Percentiles rank a stretch among this genome's conserved stretches.
Evolutionary conservation across 2,113 vertebrate genomes (phyloP).

Genomic region (Pseudorasbora parva): DNA sequence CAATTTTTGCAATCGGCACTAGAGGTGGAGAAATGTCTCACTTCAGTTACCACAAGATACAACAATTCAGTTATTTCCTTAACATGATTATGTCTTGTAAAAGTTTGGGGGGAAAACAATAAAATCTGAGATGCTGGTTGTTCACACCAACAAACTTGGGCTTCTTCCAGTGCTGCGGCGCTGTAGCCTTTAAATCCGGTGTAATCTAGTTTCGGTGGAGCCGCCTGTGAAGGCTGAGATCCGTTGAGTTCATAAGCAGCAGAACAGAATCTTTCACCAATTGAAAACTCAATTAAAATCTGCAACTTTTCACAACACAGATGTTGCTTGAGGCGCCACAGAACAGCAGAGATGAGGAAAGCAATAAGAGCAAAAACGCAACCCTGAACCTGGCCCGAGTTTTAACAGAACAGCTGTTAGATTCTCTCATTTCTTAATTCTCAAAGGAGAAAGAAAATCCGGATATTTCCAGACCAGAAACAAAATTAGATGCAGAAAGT

Average conservation of each 20-base stretch:
- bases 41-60: background rate
- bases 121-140: slow-evolving; percentile 14
- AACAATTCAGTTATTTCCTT: slow-evolving; percentile 1
- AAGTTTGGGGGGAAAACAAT: slow-evolving; percentile 7
- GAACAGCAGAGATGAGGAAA: slow-evolving; percentile 34
- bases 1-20: background rate
- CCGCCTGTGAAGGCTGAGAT: slow-evolving; percentile 51
- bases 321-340: slow-evolving; percentile 45
- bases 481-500: slow-evolving; percentile 11
- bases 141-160: slow-evolving; percentile 29
- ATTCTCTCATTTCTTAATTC: slow-evolving; percentile 38
- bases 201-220: slow-evolving; percentile 65
- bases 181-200: slow-evolving; percentile 60
- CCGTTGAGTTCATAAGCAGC: slow-evolving; percentile 37
- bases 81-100: slow-evolving; percentile 5
- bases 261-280: slow-evolving; percentile 54
- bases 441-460: slow-evolving; percentile 28
- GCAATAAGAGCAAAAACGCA: slow-evolving; percentile 41
- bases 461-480: background rate
- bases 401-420: slow-evolving; percentile 35
- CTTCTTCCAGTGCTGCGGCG: background rate
- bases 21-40: background rate
- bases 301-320: slow-evolving; percentile 45
- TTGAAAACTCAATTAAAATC: slow-evolving; percentile 63
- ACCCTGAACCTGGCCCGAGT: slow-evolving; percentile 19